Conservation (phyloP, 2,888 invertebrate species). For the Drepanosiphum platanoidis region DNA sequence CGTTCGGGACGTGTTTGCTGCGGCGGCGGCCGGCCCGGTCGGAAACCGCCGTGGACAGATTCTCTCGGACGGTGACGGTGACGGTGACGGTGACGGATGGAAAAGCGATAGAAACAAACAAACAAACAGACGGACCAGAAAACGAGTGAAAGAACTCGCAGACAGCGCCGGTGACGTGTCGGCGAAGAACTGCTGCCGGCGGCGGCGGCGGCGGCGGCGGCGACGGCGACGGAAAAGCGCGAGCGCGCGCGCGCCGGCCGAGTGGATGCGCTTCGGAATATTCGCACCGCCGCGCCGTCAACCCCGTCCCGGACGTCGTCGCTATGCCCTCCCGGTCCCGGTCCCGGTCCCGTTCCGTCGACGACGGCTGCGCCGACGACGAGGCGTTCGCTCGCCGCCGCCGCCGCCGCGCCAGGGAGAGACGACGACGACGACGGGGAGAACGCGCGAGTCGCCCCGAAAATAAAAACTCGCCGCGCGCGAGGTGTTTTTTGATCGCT, state of each 20-base stretch:
- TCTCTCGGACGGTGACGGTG: neutral
- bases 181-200: slow-evolving; percentile 24
- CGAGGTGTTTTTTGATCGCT: no score
- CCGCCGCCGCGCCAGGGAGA: neutral
- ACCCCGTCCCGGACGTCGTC: neutral
- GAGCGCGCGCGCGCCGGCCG: slow-evolving; percentile 44
- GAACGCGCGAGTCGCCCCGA: neutral
- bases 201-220: slow-evolving; percentile 9
- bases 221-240: slow-evolving; percentile 17
- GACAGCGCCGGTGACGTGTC: slow-evolving; percentile 45
- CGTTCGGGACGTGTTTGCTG: neutral
- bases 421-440: neutral
- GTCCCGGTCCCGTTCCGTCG: neutral
- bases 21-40: neutral
- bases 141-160: neutral
- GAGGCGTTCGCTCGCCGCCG: neutral
- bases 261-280: slow-evolving; percentile 56
- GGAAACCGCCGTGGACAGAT: neutral
- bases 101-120: no score
- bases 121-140: neutral
- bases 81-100: neutral
- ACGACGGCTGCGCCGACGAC: neutral
- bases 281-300: neutral
- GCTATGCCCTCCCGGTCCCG: neutral
- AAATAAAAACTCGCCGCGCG: no score